Base-by-base conservation (phyloP, 1,140 invertebrate genomes). In the Ganaspis sp. region DNA sequence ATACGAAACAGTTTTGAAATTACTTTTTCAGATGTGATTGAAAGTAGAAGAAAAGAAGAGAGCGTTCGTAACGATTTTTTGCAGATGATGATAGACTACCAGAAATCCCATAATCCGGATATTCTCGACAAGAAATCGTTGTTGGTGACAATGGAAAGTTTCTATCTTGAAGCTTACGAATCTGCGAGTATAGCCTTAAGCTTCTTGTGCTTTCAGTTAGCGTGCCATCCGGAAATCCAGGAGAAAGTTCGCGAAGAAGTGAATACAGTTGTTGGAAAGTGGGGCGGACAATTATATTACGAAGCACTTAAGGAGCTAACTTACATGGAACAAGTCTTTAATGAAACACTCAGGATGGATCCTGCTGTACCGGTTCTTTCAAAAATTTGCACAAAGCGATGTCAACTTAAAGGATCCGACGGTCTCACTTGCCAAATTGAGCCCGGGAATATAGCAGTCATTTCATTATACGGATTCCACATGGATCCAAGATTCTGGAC, bases 391-490 rank as follows among this genome's bases (percentile, higher is more conserved):
- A 88, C 82, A 0, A 15, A 83, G 1, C 26, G 69, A 2, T 53
- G 76, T 2, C 58, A 80, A 9, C 45, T 88, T 0, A 49, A 40
- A 11, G 87, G 86, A 8, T 82, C 75, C 0, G 87, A 88, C 71
- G 87, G 85, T 5, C 1, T 84, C 0, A 71, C 45, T 12, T 81
- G 64, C 42, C 9, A 19, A 6, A 37, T 85, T 0, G 74, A 87
- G 15, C 79, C 85, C 4, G 84, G 74, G 1, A 76, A 37, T 0
- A 38, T 77, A 1, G 86, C 93, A 1, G 70, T 80, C 6, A 84
- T 93, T 19, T 88, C 92, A 0, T 71, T 91, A 0, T 80, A 83
- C 12, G 90, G 84, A 0, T 37, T 94, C 4, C 93, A 94, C 70
- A 84, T 83, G 12, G 90, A 92, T 84, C 86, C 89, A 15, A 79